Conservation (phyloP, 1,140 invertebrate genomes). For the Pseudomyrmex pallidus region DNA sequence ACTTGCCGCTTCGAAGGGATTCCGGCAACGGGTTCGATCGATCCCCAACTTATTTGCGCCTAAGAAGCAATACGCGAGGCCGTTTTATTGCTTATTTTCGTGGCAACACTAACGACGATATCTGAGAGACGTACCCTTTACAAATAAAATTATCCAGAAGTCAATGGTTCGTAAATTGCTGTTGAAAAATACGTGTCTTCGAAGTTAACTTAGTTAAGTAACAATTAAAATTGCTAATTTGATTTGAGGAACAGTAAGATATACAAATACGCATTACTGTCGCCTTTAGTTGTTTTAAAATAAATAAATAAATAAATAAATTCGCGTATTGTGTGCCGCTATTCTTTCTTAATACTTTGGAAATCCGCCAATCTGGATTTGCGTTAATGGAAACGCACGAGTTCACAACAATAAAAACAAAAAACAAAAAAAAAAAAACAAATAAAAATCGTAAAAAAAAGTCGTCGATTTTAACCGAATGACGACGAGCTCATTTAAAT, state of each 20-base stretch:
- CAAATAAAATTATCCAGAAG: neutral
- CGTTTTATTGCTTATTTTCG: conserved; percentile 37
- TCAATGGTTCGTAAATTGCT: neutral
- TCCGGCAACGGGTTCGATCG: conserved; percentile 55
- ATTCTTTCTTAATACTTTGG: too few relatives aligned
- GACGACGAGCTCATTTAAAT: too few relatives aligned
- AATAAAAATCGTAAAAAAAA: too few relatives aligned
- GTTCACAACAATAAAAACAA: too few relatives aligned
- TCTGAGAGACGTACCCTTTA: neutral
- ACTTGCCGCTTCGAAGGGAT: conserved; percentile 58
- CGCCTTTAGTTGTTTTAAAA: too few relatives aligned
- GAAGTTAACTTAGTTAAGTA: neutral
- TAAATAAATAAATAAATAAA: too few relatives aligned
- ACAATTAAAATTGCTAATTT: neutral
- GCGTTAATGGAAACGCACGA: too few relatives aligned
- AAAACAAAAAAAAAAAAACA: too few relatives aligned
- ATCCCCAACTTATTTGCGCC: conserved; percentile 59
- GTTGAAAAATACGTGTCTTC: neutral
- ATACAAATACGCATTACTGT: neutral
- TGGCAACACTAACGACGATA: neutral
- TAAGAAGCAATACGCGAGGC: conserved; percentile 38
- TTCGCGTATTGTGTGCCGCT: too few relatives aligned
- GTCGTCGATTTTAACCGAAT: too few relatives aligned
- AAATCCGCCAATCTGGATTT: too few relatives aligned
- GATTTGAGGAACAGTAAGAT: neutral